Base-by-base conservation (phyloP, 1,140 invertebrate genomes). In the Heliothis virescens region DNA sequence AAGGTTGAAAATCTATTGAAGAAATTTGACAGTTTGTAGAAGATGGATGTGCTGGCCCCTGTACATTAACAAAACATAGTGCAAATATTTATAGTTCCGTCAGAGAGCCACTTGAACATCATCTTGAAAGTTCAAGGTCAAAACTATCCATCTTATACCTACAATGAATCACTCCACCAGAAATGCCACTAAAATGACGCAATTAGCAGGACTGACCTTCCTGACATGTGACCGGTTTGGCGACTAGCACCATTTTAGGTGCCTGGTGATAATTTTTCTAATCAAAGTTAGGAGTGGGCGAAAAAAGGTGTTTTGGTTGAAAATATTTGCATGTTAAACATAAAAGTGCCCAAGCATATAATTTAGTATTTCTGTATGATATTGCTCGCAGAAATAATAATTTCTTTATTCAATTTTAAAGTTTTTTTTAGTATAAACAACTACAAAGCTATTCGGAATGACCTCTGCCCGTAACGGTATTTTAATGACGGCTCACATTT, bases 141-240 rank as follows among this genome's bases (percentile, higher is more conserved):
- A 48, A 48, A 48, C 63, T 67, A 48, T 18, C 7, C 16, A 67
- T 16, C 18, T 9, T 3, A 16, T 50, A 60, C 57, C 57, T 60
- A 26, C 11, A 21, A 41, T 67, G 63, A 67, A 13, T 67, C 62
- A 67, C 34, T 67, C 63, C 34, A 15, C n/a, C 3, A 21, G 62
- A 67, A 41, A 67, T 67, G 63, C 63, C 63, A 48, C 63, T 21
- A 18, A 18, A 48, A 50, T 67, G 63, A 67, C 63, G 63, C 41
- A 67, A 48, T 26, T 21, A 26, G 57, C 63, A 48, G 18, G 48
- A 67, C 18, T 48, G 63, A 48, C 63, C 63, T 48, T 67, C 48
- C 18, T 60, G 34, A 57, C 16, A 57, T 16, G 5, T 5, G 34
- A 67, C 63, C 16, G 57, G 57, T 60, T 29, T 5, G 21, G 13